Evolutionary conservation across 2,888 invertebrate species (phyloP).

Genomic region (Melikaiella ostensackeni): DNA sequence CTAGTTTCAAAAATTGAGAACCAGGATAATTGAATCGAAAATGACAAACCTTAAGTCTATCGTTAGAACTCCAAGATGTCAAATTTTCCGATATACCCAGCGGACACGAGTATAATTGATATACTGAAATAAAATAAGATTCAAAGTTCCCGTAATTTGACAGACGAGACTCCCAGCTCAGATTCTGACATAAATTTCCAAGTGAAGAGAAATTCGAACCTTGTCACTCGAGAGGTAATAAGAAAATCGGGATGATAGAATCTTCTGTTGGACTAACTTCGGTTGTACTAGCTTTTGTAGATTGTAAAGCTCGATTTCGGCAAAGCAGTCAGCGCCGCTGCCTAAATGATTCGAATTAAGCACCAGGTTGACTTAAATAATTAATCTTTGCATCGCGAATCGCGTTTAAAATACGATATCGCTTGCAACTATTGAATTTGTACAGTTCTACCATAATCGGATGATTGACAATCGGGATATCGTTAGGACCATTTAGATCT

Average conservation of each 20-base stretch:
- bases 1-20: not conserved
- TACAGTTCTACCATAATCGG: constrained; percentile 40
- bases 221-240: constrained; percentile 37
- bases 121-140: constrained; percentile 55
- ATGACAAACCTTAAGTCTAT: constrained; percentile 16
- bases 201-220: constrained; percentile 30
- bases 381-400: constrained; percentile 30
- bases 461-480: constrained; percentile 59
- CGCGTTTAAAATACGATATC: constrained; percentile 51
- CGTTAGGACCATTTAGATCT: constrained; percentile 55
- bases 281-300: not conserved
- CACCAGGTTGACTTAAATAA: not conserved
- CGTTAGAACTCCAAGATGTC: constrained; percentile 38
- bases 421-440: constrained; percentile 47
- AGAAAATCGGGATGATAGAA: not conserved
- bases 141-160: constrained; percentile 58
- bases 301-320: constrained; percentile 1
- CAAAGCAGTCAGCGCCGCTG: constrained; percentile 6
- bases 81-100: constrained; percentile 39
- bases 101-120: constrained; percentile 48
- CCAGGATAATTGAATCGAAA: no score
- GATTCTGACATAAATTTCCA: constrained; percentile 12
- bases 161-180: constrained; percentile 51
- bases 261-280: not conserved
- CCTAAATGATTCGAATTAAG: constrained; percentile 6